Percentiles rank a stretch among this genome's conserved stretches.
phyloP scores from a whole-genome alignment of 2,888 invertebrate species.

The Taphrorychus bicolor region DNA sequence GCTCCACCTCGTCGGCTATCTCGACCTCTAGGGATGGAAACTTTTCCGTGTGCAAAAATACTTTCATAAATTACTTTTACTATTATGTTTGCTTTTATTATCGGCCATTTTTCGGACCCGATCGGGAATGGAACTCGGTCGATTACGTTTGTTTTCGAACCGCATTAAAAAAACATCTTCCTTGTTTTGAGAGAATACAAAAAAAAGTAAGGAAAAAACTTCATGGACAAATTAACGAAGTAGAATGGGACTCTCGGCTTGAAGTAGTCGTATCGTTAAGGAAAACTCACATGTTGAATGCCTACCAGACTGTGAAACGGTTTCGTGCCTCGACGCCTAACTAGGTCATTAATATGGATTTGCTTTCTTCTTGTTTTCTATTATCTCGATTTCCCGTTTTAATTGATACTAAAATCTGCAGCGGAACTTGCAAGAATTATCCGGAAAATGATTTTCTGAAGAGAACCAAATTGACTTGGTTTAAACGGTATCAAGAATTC shows the following conservation, averaged over 20 bases:
- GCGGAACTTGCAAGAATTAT: neutral
- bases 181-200: neutral
- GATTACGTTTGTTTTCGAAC: constrained; percentile 6
- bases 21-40: constrained; percentile 46
- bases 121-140: constrained; percentile 35
- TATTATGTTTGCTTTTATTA: constrained; percentile 44
- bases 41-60: constrained; percentile 48
- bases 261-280: constrained; percentile 50
- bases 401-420: neutral
- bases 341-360: constrained; percentile 38
- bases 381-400: neutral
- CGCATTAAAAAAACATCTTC: neutral
- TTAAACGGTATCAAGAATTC: no score
- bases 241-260: neutral
- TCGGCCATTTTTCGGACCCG: constrained; percentile 41
- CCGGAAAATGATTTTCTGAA: neutral
- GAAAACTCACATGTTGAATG: constrained; percentile 56
- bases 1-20: constrained; percentile 48
- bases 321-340: constrained; percentile 34
- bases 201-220: constrained; percentile 1
- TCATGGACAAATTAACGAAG: neutral
- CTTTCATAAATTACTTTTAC: constrained; percentile 49
- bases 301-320: constrained; percentile 52
- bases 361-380: constrained; percentile 25
- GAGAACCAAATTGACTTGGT: no score